Conservation (phyloP, 2,113 vertebrate species). For the Cyanoderma ruficeps region DNA sequence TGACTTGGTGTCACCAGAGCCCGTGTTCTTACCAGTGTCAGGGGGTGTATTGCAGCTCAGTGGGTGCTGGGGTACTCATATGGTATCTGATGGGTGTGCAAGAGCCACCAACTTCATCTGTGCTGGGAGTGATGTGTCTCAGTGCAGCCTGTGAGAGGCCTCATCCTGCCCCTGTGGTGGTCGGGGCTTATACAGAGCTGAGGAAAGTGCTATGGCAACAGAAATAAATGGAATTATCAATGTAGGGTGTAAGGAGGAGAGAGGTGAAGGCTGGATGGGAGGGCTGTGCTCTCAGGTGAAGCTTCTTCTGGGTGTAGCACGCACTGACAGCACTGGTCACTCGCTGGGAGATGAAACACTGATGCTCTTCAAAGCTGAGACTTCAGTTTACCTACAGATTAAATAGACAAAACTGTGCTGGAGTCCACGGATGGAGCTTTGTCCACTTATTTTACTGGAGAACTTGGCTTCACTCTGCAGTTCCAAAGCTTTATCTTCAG, state of each 20-base stretch:
- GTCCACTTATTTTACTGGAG: neutral
- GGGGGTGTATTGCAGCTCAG: neutral
- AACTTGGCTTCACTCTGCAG: neutral
- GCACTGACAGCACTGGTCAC: neutral
- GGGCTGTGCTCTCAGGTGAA: neutral
- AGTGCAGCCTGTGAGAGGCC: fast-evolving
- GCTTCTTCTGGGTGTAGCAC: fast-evolving
- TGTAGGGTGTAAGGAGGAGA: neutral
- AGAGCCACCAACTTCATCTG: neutral
- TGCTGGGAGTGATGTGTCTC: fast-evolving
- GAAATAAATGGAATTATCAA: neutral
- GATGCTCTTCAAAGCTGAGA: neutral
- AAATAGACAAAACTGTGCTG: neutral
- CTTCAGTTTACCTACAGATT: neutral
- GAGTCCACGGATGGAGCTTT: neutral
- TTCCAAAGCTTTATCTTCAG: neutral
- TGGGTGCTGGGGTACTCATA: fast-evolving
- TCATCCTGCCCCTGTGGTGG: neutral
- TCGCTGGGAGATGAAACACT: fast-evolving
- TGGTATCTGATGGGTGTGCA: fast-evolving
- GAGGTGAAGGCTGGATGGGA: neutral
- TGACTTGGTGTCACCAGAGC: neutral
- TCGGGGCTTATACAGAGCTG: neutral
- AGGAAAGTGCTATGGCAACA: neutral
- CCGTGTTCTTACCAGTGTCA: fast-evolving